phyloP scores from a whole-genome alignment of 2,888 invertebrate genomes.

The Eurytoma californica region DNA sequence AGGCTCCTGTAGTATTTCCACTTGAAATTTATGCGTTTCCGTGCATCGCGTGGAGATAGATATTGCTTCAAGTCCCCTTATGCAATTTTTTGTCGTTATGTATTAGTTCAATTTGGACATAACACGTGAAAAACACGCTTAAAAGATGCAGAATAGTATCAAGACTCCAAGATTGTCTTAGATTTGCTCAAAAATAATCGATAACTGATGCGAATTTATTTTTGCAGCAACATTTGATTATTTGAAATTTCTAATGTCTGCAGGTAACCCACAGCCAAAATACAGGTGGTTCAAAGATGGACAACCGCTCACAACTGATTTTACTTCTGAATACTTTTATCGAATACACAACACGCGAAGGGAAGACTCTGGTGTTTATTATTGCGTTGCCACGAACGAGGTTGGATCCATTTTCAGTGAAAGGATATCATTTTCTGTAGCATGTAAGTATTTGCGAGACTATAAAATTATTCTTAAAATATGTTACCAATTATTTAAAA shows the following conservation, averaged over 20 bases:
- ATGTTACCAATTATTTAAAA: background rate
- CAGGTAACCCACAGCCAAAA: conserved; percentile 93
- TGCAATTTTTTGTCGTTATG: background rate
- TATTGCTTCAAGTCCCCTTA: background rate
- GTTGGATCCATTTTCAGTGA: conserved; percentile 95
- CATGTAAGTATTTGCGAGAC: conserved; percentile 84
- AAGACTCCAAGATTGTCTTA: too few species aligned
- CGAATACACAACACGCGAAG: conserved; percentile 88
- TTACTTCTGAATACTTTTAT: conserved; percentile 86
- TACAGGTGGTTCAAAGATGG: conserved; percentile 96
- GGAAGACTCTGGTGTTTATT: conserved; percentile 92
- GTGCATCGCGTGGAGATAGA: background rate
- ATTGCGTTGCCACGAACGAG: conserved; percentile 93
- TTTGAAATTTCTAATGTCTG: conserved; percentile 59
- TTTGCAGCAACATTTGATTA: too few species aligned
- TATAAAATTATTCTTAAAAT: background rate
- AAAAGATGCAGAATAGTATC: too few species aligned
- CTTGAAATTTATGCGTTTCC: background rate
- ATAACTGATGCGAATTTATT: too few species aligned
- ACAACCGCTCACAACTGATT: conserved; percentile 84
- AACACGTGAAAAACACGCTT: background rate
- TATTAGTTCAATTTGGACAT: background rate
- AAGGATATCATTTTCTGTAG: conserved; percentile 91
- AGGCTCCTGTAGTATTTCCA: background rate
- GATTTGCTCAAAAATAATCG: too few species aligned